These are phyloP conservation scores for Actinostola sp. DNA, from an alignment of 92 coral and sea anemone genomes.

Conservation along the genomic window DNA sequence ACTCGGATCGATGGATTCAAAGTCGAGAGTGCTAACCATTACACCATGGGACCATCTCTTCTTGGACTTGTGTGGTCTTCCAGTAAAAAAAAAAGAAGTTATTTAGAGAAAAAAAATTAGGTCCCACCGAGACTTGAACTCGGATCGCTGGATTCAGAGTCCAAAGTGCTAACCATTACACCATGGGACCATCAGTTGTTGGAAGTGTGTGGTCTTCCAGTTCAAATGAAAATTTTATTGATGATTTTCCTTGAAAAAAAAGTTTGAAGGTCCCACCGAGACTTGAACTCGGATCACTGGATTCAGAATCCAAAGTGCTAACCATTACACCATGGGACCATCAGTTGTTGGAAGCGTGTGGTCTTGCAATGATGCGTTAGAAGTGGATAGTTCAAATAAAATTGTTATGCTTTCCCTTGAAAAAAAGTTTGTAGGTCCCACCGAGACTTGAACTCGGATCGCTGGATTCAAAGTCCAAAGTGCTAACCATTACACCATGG, in stretches of 20 bases:
- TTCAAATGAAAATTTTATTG: too few relatives aligned
- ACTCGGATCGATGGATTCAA: conserved; percentile 96
- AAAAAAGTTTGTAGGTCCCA: conserved; percentile 97
- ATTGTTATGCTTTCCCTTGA: neutral
- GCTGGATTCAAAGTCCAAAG: conserved; percentile 99
- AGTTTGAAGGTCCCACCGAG: conserved; percentile 44
- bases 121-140: conserved; percentile 98
- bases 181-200: conserved; percentile 72
- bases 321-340: conserved; percentile 97
- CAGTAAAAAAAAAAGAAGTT: too few relatives aligned
- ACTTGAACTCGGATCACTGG: conserved; percentile 94
- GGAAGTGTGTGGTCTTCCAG: too few relatives aligned
- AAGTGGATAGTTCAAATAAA: too few relatives aligned
- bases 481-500: conserved; percentile 99
- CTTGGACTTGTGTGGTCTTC: too few relatives aligned
- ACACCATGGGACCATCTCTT: too few relatives aligned
- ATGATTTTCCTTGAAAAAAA: too few relatives aligned
- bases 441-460: conserved; percentile 99
- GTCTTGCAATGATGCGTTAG: too few relatives aligned
- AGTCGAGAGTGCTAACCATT: conserved; percentile 94
- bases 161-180: conserved; percentile 94
- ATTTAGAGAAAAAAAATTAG: conserved; percentile 35
- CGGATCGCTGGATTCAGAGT: conserved; percentile 95
- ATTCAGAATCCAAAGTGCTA: conserved; percentile 93
- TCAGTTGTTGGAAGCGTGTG: too few relatives aligned